A percentile compares a stretch with the other conserved stretches of the same genome.
phyloP scores from a whole-genome alignment of 2,113 vertebrate genomes.

The Prunella fulvescens region DNA sequence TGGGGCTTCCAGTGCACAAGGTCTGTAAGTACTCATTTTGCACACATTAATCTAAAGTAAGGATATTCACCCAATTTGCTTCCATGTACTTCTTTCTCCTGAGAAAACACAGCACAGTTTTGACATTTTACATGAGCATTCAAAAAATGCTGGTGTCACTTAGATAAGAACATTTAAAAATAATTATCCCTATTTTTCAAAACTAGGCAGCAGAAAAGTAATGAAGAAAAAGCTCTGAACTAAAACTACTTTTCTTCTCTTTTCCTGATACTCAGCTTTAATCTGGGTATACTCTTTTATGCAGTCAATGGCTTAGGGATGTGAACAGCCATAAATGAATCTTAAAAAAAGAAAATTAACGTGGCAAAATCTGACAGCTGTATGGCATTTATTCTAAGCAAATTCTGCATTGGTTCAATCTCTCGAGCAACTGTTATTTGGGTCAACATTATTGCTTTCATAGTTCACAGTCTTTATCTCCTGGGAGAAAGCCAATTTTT shows the following conservation, averaged over 20 bases:
- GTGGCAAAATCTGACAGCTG: constrained; percentile 43
- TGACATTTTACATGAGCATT: background rate
- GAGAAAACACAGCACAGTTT: background rate
- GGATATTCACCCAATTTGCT: background rate
- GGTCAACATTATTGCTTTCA: background rate
- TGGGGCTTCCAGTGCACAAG: background rate
- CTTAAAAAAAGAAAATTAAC: constrained; percentile 36
- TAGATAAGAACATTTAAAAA: background rate
- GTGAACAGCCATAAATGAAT: constrained; percentile 28
- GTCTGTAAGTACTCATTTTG: background rate
- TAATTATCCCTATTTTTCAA: constrained; percentile 6
- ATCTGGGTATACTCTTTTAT: constrained; percentile 49
- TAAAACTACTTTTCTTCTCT: background rate
- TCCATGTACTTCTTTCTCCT: background rate
- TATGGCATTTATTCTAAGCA: constrained; percentile 26
- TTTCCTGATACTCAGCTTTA: constrained; percentile 56
- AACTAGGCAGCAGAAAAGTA: background rate
- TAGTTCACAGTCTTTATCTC: constrained; percentile 23
- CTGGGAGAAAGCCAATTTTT: constrained; percentile 14
- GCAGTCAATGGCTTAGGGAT: constrained; percentile 20
- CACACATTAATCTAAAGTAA: background rate
- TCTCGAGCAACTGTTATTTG: background rate
- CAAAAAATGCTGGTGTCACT: background rate
- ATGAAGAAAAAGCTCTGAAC: background rate
- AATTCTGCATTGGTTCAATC: background rate